These are phyloP conservation scores for Drosophila greeni DNA, from an alignment of 2,888 invertebrate genomes.

Conservation along the genomic window DNA sequence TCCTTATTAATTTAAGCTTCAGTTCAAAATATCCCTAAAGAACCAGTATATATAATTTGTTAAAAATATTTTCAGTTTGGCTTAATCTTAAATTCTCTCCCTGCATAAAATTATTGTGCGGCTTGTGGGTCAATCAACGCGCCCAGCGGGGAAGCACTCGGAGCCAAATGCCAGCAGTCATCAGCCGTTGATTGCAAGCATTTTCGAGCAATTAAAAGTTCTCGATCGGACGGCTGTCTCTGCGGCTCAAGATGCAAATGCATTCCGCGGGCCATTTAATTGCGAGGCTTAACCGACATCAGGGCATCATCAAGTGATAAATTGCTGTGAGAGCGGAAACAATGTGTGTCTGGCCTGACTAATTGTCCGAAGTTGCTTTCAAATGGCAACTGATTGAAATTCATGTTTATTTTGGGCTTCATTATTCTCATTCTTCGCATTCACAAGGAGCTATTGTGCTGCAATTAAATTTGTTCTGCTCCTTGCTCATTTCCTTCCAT, in stretches of 20 bases:
- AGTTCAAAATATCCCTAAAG: neutral
- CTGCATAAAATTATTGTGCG: neutral
- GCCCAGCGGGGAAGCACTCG: constrained; percentile 16
- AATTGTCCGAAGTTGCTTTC: constrained; percentile 9
- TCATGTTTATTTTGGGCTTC: constrained; percentile 5
- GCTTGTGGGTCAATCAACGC: constrained; percentile 18
- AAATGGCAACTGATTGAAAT: constrained; percentile 4
- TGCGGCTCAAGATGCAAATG: constrained; percentile 33
- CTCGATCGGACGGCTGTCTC: constrained; percentile 16
- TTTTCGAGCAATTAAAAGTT: constrained; percentile 42
- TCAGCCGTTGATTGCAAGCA: constrained; percentile 30
- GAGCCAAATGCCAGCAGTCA: constrained; percentile 20
- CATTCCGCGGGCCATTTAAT: constrained; percentile 22
- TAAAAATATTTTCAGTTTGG: neutral
- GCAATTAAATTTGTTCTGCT: neutral
- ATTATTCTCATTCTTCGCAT: constrained; percentile 6
- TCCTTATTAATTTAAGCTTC: neutral
- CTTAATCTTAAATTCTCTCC: neutral
- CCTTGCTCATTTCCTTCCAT: too few species aligned
- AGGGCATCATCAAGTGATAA: constrained; percentile 20
- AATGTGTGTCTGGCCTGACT: constrained; percentile 7
- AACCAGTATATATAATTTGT: neutral
- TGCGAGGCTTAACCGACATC: constrained; percentile 27
- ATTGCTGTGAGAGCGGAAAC: constrained; percentile 31
- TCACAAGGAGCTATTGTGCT: neutral